Evolutionary conservation across 2,797 vertebrate genomes (phyloP).

Genomic region (Lemur catta): DNA sequence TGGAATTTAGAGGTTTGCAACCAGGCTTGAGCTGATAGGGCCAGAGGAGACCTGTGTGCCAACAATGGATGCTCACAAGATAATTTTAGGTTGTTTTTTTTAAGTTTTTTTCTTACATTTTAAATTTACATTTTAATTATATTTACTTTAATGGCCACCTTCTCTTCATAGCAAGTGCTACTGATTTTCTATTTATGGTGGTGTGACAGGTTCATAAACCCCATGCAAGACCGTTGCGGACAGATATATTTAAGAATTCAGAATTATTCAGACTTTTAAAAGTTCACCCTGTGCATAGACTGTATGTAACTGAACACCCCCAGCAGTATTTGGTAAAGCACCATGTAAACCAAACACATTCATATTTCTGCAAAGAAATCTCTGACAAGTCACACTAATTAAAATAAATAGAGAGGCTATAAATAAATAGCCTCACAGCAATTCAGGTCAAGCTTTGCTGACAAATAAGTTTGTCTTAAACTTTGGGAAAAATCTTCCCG

Average conservation of each 20-base stretch:
- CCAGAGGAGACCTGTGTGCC: not conserved
- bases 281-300: not conserved
- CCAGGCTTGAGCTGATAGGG: not conserved
- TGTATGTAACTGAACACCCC: not conserved
- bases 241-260: not conserved
- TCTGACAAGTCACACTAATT: conserved; percentile 42
- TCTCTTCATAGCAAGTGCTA: not conserved
- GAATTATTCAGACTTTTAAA: conserved; percentile 42
- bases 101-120: not conserved
- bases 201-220: not conserved
- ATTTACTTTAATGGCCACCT: not conserved
- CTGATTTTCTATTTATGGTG: conserved; percentile 15
- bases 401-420: conserved; percentile 22
- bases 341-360: not conserved
- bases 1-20: not conserved
- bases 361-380: not conserved
- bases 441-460: conserved; percentile 10
- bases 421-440: conserved; percentile 14
- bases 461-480: conserved; percentile 30
- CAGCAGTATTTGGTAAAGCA: not conserved
- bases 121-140: not conserved
- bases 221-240: not conserved
- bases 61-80: not conserved
- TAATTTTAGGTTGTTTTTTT: not conserved
- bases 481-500: not conserved